Percentiles rank a stretch among this genome's conserved stretches.
phyloP scores from a whole-genome alignment of 2,113 vertebrate species.

The Stercorarius parasiticus region DNA sequence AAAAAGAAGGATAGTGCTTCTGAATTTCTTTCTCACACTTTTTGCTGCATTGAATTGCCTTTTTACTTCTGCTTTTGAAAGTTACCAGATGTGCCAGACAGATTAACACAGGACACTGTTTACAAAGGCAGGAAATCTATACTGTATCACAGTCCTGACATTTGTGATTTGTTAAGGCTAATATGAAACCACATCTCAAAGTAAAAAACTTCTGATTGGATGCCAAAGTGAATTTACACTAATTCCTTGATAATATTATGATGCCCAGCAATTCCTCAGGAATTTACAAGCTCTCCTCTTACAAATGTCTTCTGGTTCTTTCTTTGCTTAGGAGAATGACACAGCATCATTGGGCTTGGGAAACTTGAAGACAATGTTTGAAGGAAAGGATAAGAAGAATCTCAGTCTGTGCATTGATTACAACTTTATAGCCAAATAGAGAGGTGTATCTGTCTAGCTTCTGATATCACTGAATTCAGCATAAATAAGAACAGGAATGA shows the following conservation, averaged over 20 bases:
- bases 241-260: constrained; percentile 29
- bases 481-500: not conserved
- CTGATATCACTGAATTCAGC: not conserved
- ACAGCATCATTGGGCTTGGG: not conserved
- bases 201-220: constrained; percentile 38
- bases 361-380: not conserved
- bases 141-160: constrained; percentile 42
- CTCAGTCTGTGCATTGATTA: not conserved
- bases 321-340: not conserved
- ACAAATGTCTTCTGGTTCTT: not conserved
- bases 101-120: constrained; percentile 60
- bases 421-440: not conserved
- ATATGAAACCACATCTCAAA: constrained; percentile 50
- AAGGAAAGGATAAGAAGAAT: not conserved
- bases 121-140: constrained; percentile 32
- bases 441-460: not conserved
- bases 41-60: not conserved
- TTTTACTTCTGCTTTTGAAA: constrained; percentile 69
- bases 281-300: constrained; percentile 18
- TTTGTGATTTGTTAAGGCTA: constrained; percentile 50
- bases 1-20: constrained; percentile 39
- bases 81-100: constrained; percentile 58
- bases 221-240: constrained; percentile 18
- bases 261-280: not conserved
- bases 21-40: constrained; percentile 54